phyloP scores from a whole-genome alignment of 2,888 invertebrate species.

The Cyaniris semiargus region DNA sequence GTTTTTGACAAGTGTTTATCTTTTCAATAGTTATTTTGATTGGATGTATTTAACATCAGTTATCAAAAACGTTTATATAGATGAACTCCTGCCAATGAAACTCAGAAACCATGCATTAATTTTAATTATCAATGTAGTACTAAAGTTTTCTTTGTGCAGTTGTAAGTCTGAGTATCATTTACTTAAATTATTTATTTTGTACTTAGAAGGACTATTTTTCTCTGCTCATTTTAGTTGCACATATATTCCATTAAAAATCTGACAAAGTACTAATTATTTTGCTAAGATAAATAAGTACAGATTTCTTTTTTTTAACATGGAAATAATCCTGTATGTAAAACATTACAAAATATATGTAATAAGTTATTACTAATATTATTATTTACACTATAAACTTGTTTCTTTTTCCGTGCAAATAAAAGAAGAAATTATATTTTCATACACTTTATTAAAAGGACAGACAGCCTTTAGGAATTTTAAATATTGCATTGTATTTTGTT shows the following conservation, averaged over 20 bases:
- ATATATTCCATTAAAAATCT: neutral
- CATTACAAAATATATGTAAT: neutral
- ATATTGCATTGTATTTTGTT: neutral
- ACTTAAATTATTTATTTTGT: neutral
- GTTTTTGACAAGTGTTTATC: neutral
- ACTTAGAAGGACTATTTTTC: neutral
- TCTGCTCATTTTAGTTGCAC: neutral
- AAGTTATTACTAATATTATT: neutral
- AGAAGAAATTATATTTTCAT: neutral
- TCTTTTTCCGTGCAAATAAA: neutral
- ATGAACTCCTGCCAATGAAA: neutral
- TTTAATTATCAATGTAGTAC: neutral
- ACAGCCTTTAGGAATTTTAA: neutral
- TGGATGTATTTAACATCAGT: neutral
- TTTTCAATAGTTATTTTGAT: neutral
- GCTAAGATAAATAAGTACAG: neutral
- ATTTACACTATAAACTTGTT: neutral
- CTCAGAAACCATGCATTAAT: neutral
- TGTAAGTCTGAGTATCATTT: neutral
- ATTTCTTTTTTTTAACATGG: neutral
- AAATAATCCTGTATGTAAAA: slow-evolving; percentile 10
- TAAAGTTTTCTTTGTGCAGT: neutral
- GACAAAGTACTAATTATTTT: neutral
- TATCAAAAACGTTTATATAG: neutral
- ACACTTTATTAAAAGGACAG: slow-evolving; percentile 1